Conservation (phyloP, 2,888 invertebrate genomes). For the Euclidia mi region DNA sequence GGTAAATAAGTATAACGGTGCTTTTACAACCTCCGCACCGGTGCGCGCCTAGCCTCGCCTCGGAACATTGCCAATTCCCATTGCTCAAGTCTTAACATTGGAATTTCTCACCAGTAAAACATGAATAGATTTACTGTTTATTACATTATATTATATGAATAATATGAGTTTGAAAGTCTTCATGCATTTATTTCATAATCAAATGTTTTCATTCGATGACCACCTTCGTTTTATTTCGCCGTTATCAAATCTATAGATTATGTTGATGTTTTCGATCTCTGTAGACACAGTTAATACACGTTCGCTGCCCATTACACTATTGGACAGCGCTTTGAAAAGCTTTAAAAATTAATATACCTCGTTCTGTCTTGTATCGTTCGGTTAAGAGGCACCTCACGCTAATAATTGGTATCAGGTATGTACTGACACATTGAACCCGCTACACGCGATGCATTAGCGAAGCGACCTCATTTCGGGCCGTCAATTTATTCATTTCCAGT, state of each 20-base stretch:
- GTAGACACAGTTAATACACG: too few relatives aligned
- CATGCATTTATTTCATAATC: constrained; percentile 49
- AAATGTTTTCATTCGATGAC: constrained; percentile 46
- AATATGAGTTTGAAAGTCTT: constrained; percentile 43
- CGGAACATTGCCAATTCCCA: constrained; percentile 89
- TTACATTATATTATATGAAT: constrained; percentile 64
- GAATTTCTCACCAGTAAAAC: constrained; percentile 86
- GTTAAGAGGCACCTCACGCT: not conserved
- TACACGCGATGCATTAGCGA: constrained; percentile 1
- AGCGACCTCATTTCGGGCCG: constrained; percentile 9
- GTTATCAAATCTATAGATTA: not conserved
- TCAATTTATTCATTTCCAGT: constrained; percentile 21
- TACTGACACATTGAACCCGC: not conserved
- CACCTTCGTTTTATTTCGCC: constrained; percentile 67
- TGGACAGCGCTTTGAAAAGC: not conserved
- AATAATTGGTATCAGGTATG: not conserved
- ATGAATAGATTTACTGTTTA: constrained; percentile 81
- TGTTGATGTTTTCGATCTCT: not conserved
- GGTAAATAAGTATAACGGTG: constrained; percentile 88
- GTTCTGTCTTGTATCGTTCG: not conserved
- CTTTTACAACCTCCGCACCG: constrained; percentile 84
- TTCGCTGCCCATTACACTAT: too few relatives aligned
- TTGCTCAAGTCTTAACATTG: constrained; percentile 83
- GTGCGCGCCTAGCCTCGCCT: constrained; percentile 77
- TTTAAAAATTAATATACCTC: not conserved